Evolutionary conservation across 2,888 invertebrate species (phyloP), one percentile per base, ranked within the genome.

Genomic region (Drosophila longiperda): DNA sequence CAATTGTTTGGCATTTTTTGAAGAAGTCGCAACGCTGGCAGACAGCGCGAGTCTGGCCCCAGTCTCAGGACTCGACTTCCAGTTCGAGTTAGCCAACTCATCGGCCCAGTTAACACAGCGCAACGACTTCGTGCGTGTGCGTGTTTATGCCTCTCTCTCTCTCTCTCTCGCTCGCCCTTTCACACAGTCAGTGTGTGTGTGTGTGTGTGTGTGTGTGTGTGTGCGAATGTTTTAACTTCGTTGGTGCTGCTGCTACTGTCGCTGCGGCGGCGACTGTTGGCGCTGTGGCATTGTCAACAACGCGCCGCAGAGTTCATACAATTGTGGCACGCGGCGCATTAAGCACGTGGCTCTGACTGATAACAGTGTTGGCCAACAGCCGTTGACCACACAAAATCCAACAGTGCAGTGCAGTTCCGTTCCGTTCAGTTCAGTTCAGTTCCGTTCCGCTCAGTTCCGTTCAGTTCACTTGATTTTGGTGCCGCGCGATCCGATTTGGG

Each of bases 311-410:
- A 86, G 85, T 86, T 86, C 85, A 86, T 86, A 86, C 85, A 86
- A 86, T 89, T 84, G 85, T 89, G 87, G 89, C 89, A 86, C 85
- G 85, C 85, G 85, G 85, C 85, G 89, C 80, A 87, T 86, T 89
- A 87, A 89, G 89, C 85, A 86, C 85, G 85, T 86, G 89, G 89
- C 84, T 80, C 88, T 78, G 69, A 81, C 82, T 87, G 85, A 89
- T 87, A 89, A 89, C 82, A 88, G 48, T 48, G 58, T 34, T 34
- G 32, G 48, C 62, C 59, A 34, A 34, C 57, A 64, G 65, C 20
- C 9, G 17, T 49, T 49, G 49, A 17, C 50, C 34, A 36, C 52
- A 33, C 52, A n/a, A 66, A n/a, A 66, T 29, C 63, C 26, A 23
- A 20, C 33, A 49, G 33, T n/a, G 45, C 57, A 38, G 29, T 29